These are phyloP conservation scores for Tanytarsus gracilentus DNA, from an alignment of 2,888 invertebrate species.

Conservation along the genomic window DNA sequence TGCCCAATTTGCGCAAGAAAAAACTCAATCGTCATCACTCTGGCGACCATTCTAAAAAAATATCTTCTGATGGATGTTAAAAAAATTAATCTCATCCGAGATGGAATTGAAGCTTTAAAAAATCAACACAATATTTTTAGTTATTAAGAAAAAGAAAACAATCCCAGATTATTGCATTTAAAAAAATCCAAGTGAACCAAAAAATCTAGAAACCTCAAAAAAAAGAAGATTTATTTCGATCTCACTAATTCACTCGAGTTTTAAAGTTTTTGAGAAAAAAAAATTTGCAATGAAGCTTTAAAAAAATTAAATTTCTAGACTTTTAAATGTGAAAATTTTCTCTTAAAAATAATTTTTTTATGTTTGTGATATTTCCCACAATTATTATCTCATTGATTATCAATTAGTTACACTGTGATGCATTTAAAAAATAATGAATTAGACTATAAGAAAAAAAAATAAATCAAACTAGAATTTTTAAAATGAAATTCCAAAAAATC, in stretches of 20 bases:
- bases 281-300: slow-evolving; percentile 10
- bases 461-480: too few species aligned
- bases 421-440: too few species aligned
- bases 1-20: slow-evolving; percentile 12
- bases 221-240: slow-evolving; percentile 14
- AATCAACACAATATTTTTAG: slow-evolving; percentile 8
- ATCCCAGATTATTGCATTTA: slow-evolving; percentile 14
- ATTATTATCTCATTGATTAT: too few species aligned
- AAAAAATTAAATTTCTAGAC: slow-evolving; percentile 23
- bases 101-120: slow-evolving; percentile 24
- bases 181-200: slow-evolving; percentile 26
- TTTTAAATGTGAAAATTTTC: slow-evolving; percentile 1
- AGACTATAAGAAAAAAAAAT: too few species aligned
- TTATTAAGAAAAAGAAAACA: not conserved
- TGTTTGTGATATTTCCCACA: too few species aligned
- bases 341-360: not conserved
- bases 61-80: not conserved
- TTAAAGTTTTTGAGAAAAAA: slow-evolving; percentile 21
- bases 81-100: slow-evolving; percentile 1
- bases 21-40: slow-evolving; percentile 12
- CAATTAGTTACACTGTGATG: too few species aligned
- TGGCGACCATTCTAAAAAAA: slow-evolving; percentile 27
- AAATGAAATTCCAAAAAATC: too few species aligned
- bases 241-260: slow-evolving; percentile 8
- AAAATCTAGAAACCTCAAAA: slow-evolving; percentile 26